Percentiles rank a stretch among this genome's conserved stretches.
phyloP scores from a whole-genome alignment of 92 coral and sea anemone genomes.

The Epizoanthus scotinus region DNA sequence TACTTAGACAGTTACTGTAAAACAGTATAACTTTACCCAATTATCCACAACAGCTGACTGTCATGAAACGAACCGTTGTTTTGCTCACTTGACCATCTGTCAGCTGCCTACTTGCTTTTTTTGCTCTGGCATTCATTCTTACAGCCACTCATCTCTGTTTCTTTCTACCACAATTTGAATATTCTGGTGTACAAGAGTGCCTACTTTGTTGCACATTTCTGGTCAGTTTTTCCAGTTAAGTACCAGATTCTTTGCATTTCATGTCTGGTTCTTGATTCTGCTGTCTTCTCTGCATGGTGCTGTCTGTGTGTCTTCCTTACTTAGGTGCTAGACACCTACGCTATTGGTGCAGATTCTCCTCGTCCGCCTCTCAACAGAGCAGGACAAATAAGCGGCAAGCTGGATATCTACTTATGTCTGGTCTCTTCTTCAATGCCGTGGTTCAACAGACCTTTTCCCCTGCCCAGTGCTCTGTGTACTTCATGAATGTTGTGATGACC shows the following conservation, averaged over 20 bases:
- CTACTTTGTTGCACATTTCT: background rate
- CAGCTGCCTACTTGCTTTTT: background rate
- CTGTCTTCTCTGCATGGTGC: conserved; percentile 17
- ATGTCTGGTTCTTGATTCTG: background rate
- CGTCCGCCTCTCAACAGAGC: conserved; percentile 10
- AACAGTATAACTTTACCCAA: too few species aligned
- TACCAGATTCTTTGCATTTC: background rate
- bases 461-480: conserved; percentile 11
- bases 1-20: too few species aligned
- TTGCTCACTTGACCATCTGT: background rate
- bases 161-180: background rate
- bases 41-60: background rate
- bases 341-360: background rate
- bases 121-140: background rate
- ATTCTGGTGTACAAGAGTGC: background rate
- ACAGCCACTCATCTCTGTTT: background rate
- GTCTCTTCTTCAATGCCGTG: conserved; percentile 11
- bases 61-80: background rate
- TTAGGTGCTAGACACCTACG: conserved; percentile 8
- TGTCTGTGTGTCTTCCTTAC: conserved; percentile 16
- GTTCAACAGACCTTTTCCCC: conserved; percentile 12
- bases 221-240: background rate
- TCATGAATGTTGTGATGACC: conserved; percentile 8
- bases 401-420: conserved; percentile 15
- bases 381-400: conserved; percentile 12